phyloP scores from a whole-genome alignment of 2,797 vertebrate species.

The Prunella strophiata region DNA sequence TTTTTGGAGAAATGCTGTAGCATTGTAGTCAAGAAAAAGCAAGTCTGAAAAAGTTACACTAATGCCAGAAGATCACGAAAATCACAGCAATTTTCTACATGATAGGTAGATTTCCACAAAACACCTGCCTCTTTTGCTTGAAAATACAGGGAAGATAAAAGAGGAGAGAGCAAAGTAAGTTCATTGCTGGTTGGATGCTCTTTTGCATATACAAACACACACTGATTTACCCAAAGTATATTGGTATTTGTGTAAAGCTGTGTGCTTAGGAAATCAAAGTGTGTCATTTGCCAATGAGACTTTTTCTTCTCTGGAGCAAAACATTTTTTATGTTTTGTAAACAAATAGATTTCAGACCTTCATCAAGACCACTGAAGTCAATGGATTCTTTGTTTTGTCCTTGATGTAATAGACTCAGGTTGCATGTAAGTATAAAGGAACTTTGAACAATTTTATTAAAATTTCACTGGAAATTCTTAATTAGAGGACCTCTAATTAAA shows the following conservation, averaged over 20 bases:
- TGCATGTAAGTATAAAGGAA: not conserved
- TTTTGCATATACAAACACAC: slow-evolving; percentile 35
- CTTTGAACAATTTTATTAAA: not conserved
- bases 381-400: not conserved
- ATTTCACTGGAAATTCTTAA: not conserved
- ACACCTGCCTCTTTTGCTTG: not conserved
- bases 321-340: not conserved
- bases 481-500: not conserved
- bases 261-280: slow-evolving; percentile 5
- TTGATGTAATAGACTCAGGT: not conserved
- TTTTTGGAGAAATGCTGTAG: not conserved
- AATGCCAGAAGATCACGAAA: not conserved
- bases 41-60: not conserved
- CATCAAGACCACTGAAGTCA: not conserved
- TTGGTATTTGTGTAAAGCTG: slow-evolving; percentile 35
- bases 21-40: not conserved
- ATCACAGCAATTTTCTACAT: not conserved
- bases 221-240: not conserved
- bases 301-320: not conserved
- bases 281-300: not conserved
- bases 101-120: not conserved
- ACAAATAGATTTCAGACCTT: not conserved
- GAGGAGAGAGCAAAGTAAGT: not conserved
- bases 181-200: not conserved
- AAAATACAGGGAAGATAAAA: not conserved